Conservation (phyloP, 2,797 vertebrate genomes). For the Syngnathus acus region DNA sequence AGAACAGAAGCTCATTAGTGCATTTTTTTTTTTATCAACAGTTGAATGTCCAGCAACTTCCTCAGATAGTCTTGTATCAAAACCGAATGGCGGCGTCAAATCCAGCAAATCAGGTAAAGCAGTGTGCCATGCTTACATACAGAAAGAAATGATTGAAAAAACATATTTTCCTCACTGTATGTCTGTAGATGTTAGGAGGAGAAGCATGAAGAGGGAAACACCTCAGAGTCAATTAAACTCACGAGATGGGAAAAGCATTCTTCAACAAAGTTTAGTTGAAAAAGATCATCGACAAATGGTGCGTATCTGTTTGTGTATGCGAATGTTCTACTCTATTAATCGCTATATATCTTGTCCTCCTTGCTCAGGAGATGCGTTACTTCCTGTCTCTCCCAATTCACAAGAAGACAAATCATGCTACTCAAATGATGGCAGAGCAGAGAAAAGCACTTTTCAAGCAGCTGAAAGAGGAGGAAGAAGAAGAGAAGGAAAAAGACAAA, state of each 20-base stretch:
- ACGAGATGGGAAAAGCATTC: constrained; percentile 62
- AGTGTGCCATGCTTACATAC: background rate
- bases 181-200: background rate
- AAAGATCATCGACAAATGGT: constrained; percentile 60
- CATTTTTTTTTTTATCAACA: background rate
- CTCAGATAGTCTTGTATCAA: background rate
- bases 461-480: constrained; percentile 29
- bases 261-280: constrained; percentile 65
- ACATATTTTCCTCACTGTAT: background rate
- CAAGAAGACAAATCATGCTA: constrained; percentile 68
- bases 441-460: constrained; percentile 59
- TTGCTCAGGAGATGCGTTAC: constrained; percentile 68
- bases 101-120: background rate
- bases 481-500: constrained; percentile 14
- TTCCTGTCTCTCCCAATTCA: constrained; percentile 69
- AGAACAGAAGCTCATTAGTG: background rate
- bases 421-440: constrained; percentile 56
- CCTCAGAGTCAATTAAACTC: constrained; percentile 76
- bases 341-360: background rate
- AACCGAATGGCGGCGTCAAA: background rate
- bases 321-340: background rate
- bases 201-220: constrained; percentile 7
- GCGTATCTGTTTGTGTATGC: constrained; percentile 1
- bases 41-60: background rate
- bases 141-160: background rate